Conservation (phyloP, 1,140 invertebrate genomes). For the Pseudomyrmex pallidus region DNA sequence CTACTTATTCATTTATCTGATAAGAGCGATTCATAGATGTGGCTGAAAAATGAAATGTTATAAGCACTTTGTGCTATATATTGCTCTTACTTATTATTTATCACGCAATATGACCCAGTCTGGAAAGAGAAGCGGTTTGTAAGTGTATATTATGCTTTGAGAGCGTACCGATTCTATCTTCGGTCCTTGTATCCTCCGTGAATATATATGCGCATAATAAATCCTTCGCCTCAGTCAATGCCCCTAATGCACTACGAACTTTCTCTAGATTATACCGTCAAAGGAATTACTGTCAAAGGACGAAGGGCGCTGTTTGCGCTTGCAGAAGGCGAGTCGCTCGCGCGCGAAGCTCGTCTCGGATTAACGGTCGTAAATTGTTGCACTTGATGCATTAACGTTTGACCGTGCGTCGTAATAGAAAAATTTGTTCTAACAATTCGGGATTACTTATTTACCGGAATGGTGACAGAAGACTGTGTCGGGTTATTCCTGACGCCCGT, state of each 20-base stretch:
- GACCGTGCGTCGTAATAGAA: constrained; percentile 19
- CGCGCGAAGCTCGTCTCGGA: constrained; percentile 28
- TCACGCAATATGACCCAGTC: background rate
- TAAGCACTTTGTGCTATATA: no score
- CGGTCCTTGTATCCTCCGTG: background rate
- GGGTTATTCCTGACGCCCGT: constrained; percentile 62
- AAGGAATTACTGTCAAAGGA: constrained; percentile 46
- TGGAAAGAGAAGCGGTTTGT: constrained; percentile 1
- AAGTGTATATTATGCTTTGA: background rate
- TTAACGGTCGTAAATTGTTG: constrained; percentile 66
- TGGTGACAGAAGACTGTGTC: constrained; percentile 32
- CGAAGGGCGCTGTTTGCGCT: constrained; percentile 22
- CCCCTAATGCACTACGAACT: constrained; percentile 30
- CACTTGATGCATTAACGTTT: constrained; percentile 23
- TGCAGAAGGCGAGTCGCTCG: background rate
- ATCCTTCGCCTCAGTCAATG: constrained; percentile 26
- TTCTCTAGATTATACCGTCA: constrained; percentile 37
- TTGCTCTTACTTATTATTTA: constrained; percentile 10
- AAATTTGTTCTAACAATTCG: constrained; percentile 41
- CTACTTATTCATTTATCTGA: no score
- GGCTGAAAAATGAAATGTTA: background rate
- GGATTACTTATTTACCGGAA: constrained; percentile 63
- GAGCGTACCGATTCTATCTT: constrained; percentile 29
- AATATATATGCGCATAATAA: constrained; percentile 41
- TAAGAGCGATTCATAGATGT: no score